Percentiles rank a stretch among this genome's conserved stretches.
Conservation (phyloP, 2,113 vertebrate genomes). For the Ciconia maguari region DNA sequence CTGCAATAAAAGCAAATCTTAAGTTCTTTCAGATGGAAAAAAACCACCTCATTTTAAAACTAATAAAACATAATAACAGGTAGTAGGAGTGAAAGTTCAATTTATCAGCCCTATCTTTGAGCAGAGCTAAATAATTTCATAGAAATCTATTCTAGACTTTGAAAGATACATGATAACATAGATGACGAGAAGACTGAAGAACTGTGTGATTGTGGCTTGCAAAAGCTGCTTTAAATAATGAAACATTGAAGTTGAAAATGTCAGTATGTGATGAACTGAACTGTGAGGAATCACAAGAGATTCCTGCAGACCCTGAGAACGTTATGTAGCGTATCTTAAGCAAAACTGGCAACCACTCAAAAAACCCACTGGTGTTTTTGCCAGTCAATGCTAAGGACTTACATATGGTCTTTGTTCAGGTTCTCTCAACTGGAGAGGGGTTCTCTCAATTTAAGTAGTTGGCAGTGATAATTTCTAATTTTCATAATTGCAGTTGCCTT, state of each 20-base stretch:
- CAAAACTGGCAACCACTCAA: background rate
- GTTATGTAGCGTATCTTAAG: background rate
- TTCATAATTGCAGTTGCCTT: constrained; percentile 1
- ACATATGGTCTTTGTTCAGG: background rate
- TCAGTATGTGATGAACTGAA: background rate
- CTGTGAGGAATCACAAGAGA: background rate
- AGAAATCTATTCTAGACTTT: background rate
- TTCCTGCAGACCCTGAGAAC: background rate
- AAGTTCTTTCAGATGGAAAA: background rate
- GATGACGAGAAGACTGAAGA: background rate
- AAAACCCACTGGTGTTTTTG: background rate
- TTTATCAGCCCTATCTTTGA: background rate
- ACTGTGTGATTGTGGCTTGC: background rate
- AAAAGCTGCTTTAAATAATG: background rate
- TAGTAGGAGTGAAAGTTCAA: background rate
- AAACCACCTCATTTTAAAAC: background rate
- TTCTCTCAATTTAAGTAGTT: background rate
- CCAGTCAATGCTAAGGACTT: background rate
- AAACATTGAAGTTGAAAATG: background rate
- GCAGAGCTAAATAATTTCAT: background rate
- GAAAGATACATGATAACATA: background rate
- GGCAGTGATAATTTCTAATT: background rate
- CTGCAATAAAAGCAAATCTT: background rate
- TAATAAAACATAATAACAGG: background rate
- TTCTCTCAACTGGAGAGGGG: background rate